Conservation (phyloP, 2,888 invertebrate genomes). For the Theodoxus fluviatilis region DNA sequence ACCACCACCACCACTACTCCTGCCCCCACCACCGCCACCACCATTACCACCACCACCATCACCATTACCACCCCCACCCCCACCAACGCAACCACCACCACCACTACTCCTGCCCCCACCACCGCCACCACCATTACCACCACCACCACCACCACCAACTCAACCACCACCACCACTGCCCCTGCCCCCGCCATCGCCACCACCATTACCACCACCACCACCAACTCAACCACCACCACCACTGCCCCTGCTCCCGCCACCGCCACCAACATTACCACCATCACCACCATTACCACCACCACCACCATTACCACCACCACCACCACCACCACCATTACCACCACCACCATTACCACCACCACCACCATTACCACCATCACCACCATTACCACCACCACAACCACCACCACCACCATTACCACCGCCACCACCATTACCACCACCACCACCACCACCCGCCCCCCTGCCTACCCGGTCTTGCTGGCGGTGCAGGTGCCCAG, state of each 20-base stretch:
- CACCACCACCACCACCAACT: not conserved
- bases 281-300: not conserved
- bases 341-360: not conserved
- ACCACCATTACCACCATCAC: not conserved
- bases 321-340: not conserved
- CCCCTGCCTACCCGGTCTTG: no score
- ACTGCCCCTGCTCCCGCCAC: not conserved
- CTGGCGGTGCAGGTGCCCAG: no score
- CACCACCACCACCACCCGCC: slow-evolving; percentile 4
- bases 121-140: no score
- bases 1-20: no score
- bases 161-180: not conserved
- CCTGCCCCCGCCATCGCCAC: not conserved
- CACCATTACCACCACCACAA: not conserved
- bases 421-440: slow-evolving; percentile 9
- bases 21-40: no score
- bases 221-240: not conserved
- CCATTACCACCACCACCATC: no score
- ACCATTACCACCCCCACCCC: no score
- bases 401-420: not conserved
- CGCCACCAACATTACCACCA: not conserved
- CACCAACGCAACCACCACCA: no score
- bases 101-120: no score
- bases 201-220: not conserved
- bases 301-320: not conserved